Percentiles rank a stretch among this genome's conserved stretches.
phyloP scores from a whole-genome alignment of 1,140 invertebrate genomes.

The Diorhabda carinulata region DNA sequence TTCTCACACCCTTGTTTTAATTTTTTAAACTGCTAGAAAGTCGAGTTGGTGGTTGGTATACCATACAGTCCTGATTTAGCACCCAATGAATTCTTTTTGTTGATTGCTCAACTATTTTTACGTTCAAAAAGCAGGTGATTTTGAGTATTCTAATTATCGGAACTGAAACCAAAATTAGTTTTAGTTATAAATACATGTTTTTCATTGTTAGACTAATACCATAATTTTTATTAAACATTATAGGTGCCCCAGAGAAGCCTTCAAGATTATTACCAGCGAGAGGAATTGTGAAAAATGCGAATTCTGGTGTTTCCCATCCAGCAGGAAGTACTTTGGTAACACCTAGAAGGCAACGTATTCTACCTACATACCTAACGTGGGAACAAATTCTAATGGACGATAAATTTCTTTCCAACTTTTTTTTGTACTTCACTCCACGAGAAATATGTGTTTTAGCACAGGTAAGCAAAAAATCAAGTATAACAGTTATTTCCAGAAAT shows the following conservation, averaged over 20 bases:
- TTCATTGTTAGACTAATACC: too few species aligned
- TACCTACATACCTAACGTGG: constrained; percentile 58
- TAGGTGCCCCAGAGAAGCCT: constrained; percentile 53
- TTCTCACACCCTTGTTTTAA: too few species aligned
- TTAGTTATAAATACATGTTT: too few species aligned
- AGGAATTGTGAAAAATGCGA: constrained; percentile 24
- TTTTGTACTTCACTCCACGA: constrained; percentile 75
- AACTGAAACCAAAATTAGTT: too few species aligned
- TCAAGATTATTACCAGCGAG: constrained; percentile 47
- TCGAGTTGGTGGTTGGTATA: too few species aligned
- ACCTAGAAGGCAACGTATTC: constrained; percentile 22
- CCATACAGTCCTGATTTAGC: too few species aligned
- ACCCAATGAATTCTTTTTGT: too few species aligned
- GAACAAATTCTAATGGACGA: constrained; percentile 78
- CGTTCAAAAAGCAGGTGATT: too few species aligned
- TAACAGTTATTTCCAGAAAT: too few species aligned
- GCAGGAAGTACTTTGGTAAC: background rate
- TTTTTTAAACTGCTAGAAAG: too few species aligned
- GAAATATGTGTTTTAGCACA: constrained; percentile 77
- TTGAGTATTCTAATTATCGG: too few species aligned
- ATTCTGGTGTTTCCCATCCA: background rate
- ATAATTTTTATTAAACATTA: constrained; percentile 15
- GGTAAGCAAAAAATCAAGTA: constrained; percentile 46
- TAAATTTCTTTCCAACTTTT: constrained; percentile 77
- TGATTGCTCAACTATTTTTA: too few species aligned